A percentile compares a stretch with the other conserved stretches of the same genome.
phyloP scores from a whole-genome alignment of 2,888 invertebrate genomes.

The Callinectes sapidus region DNA sequence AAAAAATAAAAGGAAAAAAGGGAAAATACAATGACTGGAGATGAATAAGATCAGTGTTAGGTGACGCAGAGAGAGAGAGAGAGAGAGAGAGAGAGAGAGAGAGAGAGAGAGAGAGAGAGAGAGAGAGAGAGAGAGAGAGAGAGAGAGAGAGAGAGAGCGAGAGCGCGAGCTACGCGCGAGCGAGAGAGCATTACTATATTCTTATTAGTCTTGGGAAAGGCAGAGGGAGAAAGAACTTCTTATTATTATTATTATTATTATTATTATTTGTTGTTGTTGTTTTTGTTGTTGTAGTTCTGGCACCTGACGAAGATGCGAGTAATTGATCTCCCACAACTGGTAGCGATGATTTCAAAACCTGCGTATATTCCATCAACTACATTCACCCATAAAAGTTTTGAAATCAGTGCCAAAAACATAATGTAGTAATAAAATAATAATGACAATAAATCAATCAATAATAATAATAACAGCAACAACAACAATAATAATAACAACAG shows the following conservation, averaged over 20 bases:
- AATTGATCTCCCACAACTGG: neutral
- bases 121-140: neutral
- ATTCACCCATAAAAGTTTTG: too few species aligned
- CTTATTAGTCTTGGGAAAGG: too few species aligned
- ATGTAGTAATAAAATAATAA: too few species aligned
- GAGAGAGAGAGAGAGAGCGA: slow-evolving; percentile 16
- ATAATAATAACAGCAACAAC: too few species aligned
- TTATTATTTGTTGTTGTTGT: neutral
- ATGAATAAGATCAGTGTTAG: neutral
- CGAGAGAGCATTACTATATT: too few species aligned
- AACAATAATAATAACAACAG: too few species aligned
- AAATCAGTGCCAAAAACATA: too few species aligned
- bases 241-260: neutral
- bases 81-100: slow-evolving; percentile 16
- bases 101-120: slow-evolving; percentile 10
- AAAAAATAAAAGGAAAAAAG: neutral
- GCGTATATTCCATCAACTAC: too few species aligned
- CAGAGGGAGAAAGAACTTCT: too few species aligned
- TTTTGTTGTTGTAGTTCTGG: neutral
- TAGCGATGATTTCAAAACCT: neutral
- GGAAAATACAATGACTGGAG: neutral
- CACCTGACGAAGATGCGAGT: too few species aligned
- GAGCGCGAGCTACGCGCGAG: neutral
- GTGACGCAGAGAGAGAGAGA: neutral
- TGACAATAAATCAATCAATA: too few species aligned